A percentile compares a stretch with the other conserved stretches of the same genome.
These are phyloP conservation scores for Eleutherodactylus coqui DNA, from an alignment of 2,797 vertebrate genomes.

Conservation along the genomic window DNA sequence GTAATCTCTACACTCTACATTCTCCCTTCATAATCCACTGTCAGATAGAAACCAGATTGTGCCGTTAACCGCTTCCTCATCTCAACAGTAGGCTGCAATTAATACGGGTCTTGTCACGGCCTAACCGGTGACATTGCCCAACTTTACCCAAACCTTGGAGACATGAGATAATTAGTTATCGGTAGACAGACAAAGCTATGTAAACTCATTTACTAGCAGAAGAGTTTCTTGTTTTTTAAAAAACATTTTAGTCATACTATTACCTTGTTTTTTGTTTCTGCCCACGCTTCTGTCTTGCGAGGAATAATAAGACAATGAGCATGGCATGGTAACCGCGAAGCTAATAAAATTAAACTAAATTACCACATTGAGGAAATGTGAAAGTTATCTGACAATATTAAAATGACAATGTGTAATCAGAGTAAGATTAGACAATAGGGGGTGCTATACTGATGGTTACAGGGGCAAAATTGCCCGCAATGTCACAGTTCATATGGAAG, in stretches of 20 bases:
- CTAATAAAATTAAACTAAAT: background rate
- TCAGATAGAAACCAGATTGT: slow-evolving; percentile 4
- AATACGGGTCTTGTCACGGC: background rate
- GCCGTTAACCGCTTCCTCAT: background rate
- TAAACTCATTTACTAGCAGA: background rate
- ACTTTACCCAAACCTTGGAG: background rate
- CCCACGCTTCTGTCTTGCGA: background rate
- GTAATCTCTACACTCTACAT: background rate
- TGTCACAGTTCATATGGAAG: too few relatives aligned
- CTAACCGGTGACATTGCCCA: background rate
- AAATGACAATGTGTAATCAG: background rate
- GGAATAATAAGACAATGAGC: background rate
- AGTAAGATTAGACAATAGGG: background rate
- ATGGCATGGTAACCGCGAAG: background rate
- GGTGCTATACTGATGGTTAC: background rate
- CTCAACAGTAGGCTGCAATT: background rate
- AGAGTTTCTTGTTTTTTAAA: background rate
- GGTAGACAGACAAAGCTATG: background rate
- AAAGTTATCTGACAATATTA: too few relatives aligned
- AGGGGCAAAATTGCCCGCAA: background rate
- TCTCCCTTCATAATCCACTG: slow-evolving; percentile 12
- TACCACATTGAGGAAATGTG: background rate
- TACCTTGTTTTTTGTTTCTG: background rate
- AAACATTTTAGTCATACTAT: background rate
- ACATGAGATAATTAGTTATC: background rate